These are phyloP conservation scores for Brachyptera risi DNA, from an alignment of 2,888 invertebrate species.

Conservation along the genomic window DNA sequence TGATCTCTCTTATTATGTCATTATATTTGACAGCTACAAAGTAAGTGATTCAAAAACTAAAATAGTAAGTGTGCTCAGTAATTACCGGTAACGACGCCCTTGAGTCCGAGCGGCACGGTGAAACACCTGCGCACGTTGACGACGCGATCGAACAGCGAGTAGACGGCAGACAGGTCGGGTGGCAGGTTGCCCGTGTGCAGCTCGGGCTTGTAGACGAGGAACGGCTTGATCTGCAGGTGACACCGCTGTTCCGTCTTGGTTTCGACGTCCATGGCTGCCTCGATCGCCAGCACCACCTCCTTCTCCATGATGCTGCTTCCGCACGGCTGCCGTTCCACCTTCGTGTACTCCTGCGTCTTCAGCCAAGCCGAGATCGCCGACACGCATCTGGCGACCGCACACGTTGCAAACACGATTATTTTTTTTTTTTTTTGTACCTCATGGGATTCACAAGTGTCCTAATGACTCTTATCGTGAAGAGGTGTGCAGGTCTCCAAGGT, in stretches of 20 bases:
- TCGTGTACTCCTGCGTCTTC: constrained; percentile 61
- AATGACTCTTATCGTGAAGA: no score
- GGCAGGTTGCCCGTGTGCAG: constrained; percentile 52
- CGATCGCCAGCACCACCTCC: constrained; percentile 54
- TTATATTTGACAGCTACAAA: no score
- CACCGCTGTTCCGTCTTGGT: not conserved
- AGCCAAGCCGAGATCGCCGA: constrained; percentile 60
- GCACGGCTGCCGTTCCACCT: constrained; percentile 60
- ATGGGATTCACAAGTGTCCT: no score
- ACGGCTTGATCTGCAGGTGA: constrained; percentile 66
- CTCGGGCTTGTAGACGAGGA: constrained; percentile 58
- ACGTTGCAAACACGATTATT: no score
- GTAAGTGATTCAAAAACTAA: no score
- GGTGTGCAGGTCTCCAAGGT: no score
- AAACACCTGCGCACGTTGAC: constrained; percentile 70
- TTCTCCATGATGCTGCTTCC: constrained; percentile 69
- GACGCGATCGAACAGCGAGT: constrained; percentile 76
- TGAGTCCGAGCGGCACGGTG: constrained; percentile 74
- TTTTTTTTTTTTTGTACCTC: no score
- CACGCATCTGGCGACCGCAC: constrained; percentile 53
- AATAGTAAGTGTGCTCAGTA: not conserved
- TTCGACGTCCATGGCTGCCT: constrained; percentile 47
- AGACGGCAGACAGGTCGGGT: constrained; percentile 66
- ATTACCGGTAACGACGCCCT: constrained; percentile 77
- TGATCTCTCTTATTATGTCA: no score